Evolutionary conservation across 1,140 invertebrate species (phyloP), one percentile per base, ranked within the genome.

Genomic region (Drosophila leontia): DNA sequence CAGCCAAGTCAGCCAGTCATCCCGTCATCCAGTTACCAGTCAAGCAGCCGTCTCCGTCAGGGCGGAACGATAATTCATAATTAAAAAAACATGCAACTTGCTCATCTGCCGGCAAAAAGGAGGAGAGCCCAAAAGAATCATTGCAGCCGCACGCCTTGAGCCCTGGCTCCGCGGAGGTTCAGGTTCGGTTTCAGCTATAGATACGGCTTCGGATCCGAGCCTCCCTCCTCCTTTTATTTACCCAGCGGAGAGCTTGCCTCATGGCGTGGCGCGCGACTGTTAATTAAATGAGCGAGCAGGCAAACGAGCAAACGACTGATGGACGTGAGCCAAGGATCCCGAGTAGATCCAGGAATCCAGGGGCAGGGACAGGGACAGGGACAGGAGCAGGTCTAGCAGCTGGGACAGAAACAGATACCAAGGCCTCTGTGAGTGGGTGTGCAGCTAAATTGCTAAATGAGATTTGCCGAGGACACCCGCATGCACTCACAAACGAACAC

Each of bases 381-480:
- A 47, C 23, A 56, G 35, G n/a, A 41, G 19, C 17, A 23, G 23
- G 47, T 23, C 47, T 23, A 51, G 53, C 35, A 56, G 23, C 48
- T 47, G 48, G 44, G 47, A 44, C 37, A 29, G 37, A 47, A 44
- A 59, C 45, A 57, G 50, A 65, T 44, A 42, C 29, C 58, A 47
- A 55, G 50, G 67, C 65, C 53, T 45, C 45, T 51, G 53, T 80
- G 84, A 91, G 88, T 91, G 88, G 88, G 88, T 91, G 88, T 91
- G 88, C 79, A 72, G 71, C 88, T 91, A 91, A 91, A 91, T 91
- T 91, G 88, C 90, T 82, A 91, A 91, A 91, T 91, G 88, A 78
- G 88, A 91, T 85, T 75, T 70, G 81, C 60, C 55, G 70, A 82
- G 85, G 75, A 88, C 84, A 87, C 83, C 72, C 84, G 65, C 67